phyloP scores from a whole-genome alignment of 2,888 invertebrate species.

The Saturnia japonica region DNA sequence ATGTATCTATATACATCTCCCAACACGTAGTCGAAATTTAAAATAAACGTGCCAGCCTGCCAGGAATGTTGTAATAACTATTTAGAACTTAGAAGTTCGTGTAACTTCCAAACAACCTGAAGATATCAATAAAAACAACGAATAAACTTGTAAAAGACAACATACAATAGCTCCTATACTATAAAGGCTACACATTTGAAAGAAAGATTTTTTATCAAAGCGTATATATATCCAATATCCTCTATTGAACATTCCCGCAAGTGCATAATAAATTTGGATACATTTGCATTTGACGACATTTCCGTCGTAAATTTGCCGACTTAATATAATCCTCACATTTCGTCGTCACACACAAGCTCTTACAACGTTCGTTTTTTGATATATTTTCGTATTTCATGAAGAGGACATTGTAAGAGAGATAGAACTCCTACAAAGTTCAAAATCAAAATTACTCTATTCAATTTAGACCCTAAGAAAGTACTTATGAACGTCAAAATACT shows the following conservation, averaged over 20 bases:
- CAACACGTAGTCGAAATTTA: too few species aligned
- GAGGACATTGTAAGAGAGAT: not conserved
- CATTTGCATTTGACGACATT: slow-evolving; percentile 1
- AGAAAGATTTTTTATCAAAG: not conserved
- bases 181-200: not conserved
- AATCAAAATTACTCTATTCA: too few species aligned
- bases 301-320: slow-evolving; percentile 7
- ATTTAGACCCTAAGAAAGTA: too few species aligned
- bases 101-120: too few species aligned
- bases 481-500: too few species aligned
- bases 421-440: not conserved
- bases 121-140: not conserved
- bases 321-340: not conserved
- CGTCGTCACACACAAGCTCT: not conserved
- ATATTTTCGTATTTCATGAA: not conserved
- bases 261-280: slow-evolving; percentile 4
- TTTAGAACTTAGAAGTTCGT: too few species aligned
- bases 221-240: not conserved
- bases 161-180: not conserved
- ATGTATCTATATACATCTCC: too few species aligned
- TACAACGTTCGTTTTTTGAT: not conserved
- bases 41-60: too few species aligned
- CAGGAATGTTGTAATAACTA: too few species aligned
- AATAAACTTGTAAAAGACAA: not conserved
- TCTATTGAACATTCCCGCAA: not conserved